A percentile compares a stretch with the other conserved stretches of the same genome.
These are phyloP conservation scores for Actinernus sp. DNA, from an alignment of 92 coral and sea anemone species.

Conservation along the genomic window DNA sequence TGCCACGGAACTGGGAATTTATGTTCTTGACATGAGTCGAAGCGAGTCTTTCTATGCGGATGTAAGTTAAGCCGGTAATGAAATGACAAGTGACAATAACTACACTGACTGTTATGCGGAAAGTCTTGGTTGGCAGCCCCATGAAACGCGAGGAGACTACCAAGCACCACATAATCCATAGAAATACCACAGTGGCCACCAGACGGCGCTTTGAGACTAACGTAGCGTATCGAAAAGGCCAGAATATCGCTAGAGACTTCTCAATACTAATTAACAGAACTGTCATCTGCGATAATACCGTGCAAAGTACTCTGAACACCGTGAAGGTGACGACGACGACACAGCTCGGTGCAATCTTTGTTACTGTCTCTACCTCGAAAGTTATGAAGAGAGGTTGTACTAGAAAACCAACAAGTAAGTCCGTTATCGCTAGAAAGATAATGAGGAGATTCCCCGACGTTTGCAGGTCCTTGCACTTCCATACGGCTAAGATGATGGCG, in stretches of 20 bases:
- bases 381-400: conserved; percentile 44
- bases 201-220: conserved; percentile 32
- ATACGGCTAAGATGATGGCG: conserved; percentile 11
- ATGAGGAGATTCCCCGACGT: conserved; percentile 23
- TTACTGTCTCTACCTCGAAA: conserved; percentile 20
- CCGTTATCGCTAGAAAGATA: conserved; percentile 32
- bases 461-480: conserved; percentile 9
- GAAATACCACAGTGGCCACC: background rate
- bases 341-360: conserved; percentile 6
- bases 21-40: conserved; percentile 17
- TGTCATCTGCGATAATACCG: conserved; percentile 27
- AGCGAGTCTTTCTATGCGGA: conserved; percentile 49
- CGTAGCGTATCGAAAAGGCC: conserved; percentile 21
- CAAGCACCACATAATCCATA: conserved; percentile 35
- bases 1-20: conserved; percentile 14
- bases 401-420: conserved; percentile 14
- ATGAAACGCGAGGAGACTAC: conserved; percentile 40
- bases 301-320: conserved; percentile 11
- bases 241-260: conserved; percentile 33
- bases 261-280: conserved; percentile 31
- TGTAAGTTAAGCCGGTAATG: conserved; percentile 18
- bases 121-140: conserved; percentile 23
- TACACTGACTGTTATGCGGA: conserved; percentile 30
- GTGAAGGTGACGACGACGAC: conserved; percentile 21
- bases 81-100: conserved; percentile 37